Base-by-base conservation (phyloP, 1,140 invertebrate genomes). In the Drosophila varians region DNA sequence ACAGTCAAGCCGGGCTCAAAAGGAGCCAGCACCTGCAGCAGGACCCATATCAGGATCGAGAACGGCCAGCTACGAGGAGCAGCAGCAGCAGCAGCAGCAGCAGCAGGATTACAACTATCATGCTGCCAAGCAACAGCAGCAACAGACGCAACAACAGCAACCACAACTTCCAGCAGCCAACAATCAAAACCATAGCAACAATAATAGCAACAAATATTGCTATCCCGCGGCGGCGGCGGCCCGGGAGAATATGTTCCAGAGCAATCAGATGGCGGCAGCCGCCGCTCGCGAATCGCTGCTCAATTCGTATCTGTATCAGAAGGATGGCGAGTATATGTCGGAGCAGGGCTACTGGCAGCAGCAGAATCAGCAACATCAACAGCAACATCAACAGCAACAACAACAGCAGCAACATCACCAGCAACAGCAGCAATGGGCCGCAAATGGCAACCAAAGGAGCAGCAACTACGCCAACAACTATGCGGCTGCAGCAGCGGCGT, bases 1-100 rank as follows among this genome's bases (percentile, higher is more conserved):
- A 93, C 92, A 92, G 75, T 77, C 83, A 89, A 88, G 78, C 49
- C 72, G 88, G 83, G 90, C 88, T 91, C 90, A 74, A n/a, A 91
- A 91, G 79, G 90, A 90, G 88, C 87, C 90, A 74, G 58, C 76
- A 74, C 53, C 73, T 61, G 69, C 73, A 56, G 43, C 79, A 49
- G 62, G 43, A 65, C 48, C 38, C 16, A 16, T 14, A 14, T 8
- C 38, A 9, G 38, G 14, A 16, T 3, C 69, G 42, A 65, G 60
- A 19, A 62, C 58, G 49, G 55, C 65, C 77, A 80, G 55, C 74
- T 76, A 64, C 61, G 69, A 84, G 52, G 74, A 87, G 61, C 74
- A 84, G 31, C 72, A 62, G 4, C 51, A 68, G 61, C 74, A 84
- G 31, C 72, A 62, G 4, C 51, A 68, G n/a, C 54, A 42, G 0